A percentile compares a stretch with the other conserved stretches of the same genome.
Conservation (phyloP, 2,888 invertebrate species). For the Sepioteuthis lessoniana region DNA sequence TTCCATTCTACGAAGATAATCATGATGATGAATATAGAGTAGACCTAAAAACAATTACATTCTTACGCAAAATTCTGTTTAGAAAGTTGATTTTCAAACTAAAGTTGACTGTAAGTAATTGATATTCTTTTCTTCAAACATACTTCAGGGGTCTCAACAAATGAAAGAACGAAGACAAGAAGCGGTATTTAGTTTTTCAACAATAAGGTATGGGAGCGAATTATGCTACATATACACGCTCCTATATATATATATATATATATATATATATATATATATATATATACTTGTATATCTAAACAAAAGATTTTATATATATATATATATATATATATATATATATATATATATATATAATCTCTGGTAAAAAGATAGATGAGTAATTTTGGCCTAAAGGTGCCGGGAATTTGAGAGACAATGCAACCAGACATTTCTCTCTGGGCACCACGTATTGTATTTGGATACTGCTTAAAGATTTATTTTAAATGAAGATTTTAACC, state of each 20-base stretch:
- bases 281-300: no score
- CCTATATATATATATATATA: no score
- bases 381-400: not conserved
- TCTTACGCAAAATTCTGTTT: no score
- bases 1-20: no score
- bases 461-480: not conserved
- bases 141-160: not conserved
- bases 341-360: not conserved
- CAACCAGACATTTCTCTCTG: not conserved
- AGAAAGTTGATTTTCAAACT: no score
- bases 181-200: not conserved
- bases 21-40: no score
- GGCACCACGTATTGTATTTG: not conserved
- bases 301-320: not conserved
- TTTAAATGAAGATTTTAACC: not conserved
- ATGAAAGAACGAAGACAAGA: not conserved
- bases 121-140: not conserved
- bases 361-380: rapidly evolving
- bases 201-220: not conserved
- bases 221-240: no score
- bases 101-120: no score
- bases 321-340: no score
- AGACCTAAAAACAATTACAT: no score
- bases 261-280: no score
- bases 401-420: not conserved